These are phyloP conservation scores for Drosophila neocordata DNA, from an alignment of 1,140 invertebrate genomes.

Conservation along the genomic window DNA sequence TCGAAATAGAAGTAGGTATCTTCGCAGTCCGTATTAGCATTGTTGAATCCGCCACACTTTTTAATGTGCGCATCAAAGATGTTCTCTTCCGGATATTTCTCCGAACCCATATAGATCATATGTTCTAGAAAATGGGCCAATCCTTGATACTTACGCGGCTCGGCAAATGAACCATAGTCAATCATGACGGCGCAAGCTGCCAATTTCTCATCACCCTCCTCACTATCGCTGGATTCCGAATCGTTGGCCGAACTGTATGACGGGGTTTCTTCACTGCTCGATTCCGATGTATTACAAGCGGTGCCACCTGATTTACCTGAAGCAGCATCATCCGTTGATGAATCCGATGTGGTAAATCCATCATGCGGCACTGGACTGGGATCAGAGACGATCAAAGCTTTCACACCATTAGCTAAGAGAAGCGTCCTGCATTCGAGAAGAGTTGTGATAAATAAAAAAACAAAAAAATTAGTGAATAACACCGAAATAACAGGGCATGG, in stretches of 20 bases:
- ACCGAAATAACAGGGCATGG: not conserved
- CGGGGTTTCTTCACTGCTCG: conserved; percentile 42
- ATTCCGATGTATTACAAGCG: conserved; percentile 25
- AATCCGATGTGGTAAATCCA: conserved; percentile 66
- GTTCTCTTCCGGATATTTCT: conserved; percentile 93
- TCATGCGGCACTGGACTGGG: conserved; percentile 67
- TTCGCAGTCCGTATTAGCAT: conserved; percentile 93
- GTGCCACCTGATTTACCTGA: conserved; percentile 23
- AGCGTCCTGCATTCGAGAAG: conserved; percentile 84
- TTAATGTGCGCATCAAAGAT: conserved; percentile 92
- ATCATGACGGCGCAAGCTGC: conserved; percentile 89
- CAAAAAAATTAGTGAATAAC: not conserved
- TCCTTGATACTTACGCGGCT: conserved; percentile 91
- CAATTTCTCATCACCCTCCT: conserved; percentile 83
- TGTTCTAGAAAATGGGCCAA: conserved; percentile 97
- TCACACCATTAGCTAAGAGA: conserved; percentile 87
- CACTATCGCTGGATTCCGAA: conserved; percentile 77
- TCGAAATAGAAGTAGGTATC: conserved; percentile 95
- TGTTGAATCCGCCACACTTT: conserved; percentile 91
- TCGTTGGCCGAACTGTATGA: conserved; percentile 65
- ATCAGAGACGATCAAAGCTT: conserved; percentile 88
- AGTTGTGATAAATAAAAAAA: not conserved
- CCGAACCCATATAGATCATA: conserved; percentile 97
- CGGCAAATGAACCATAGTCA: conserved; percentile 87
- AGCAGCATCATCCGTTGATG: conserved; percentile 44